Base-by-base conservation (phyloP, 2,888 invertebrate genomes). In the Drosophila bunnanda region DNA sequence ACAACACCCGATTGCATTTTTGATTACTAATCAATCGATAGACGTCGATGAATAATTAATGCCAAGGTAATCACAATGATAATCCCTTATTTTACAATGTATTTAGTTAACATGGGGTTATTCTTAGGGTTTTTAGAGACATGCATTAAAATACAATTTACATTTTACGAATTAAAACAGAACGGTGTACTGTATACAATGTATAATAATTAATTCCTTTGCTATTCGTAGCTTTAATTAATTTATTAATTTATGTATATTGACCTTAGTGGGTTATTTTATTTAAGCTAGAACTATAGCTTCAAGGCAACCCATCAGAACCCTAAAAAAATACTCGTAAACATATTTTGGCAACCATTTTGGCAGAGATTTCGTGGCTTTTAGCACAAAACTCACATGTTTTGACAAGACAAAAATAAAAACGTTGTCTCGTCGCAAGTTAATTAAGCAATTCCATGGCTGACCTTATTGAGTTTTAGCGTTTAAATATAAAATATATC, bases 1-100 rank as follows among this genome's bases (percentile, higher is more conserved):
- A 82, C 76, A 62, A 75, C 56, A 77, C 66, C 69, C 69, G 72
- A 64, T 77, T 77, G 68, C 56, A 74, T 77, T 82, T 75, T 73
- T 66, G 55, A 73, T 68, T 41, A 44, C 56, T 2, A 46, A 46
- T 9, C 44, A 38, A 50, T 46, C 43, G 30, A 55, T 20, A 7
- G 9, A 34, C 22, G 20, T 17, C 17, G 15, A 54, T 32, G 57
- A 66, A 66, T 54, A 74, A 71, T 53, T 53, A 13, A 68, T 68
- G 10, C 4, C 20, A n/a, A 58, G 55, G 17, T 57, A 30, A 57
- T 59, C 15, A 13, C 17, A 17, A 30, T 15, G 7, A 6, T 15
- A 52, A 52, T 20, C 22, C n/a, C 12, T 52, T 22, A 32, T 20
- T 6, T 22, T 13, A 25, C 4, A 10, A 54, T 25, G 12, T 12